A percentile compares a stretch with the other conserved stretches of the same genome.
These are phyloP conservation scores for Zaprionus ghesquierei DNA, from an alignment of 1,140 invertebrate species.

Conservation along the genomic window DNA sequence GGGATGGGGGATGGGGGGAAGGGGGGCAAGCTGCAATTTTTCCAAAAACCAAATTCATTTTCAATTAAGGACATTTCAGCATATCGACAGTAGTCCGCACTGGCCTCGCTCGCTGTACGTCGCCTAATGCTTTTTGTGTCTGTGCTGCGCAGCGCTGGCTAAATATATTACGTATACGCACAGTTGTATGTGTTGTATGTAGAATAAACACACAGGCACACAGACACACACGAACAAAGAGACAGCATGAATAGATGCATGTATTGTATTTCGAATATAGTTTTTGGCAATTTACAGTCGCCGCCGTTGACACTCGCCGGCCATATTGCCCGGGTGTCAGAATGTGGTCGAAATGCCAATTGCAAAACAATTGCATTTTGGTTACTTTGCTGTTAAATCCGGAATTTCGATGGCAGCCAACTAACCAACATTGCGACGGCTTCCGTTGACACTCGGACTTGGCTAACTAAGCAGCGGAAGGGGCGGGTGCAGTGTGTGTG, in stretches of 20 bases:
- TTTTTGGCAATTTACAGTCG: slow-evolving; percentile 68
- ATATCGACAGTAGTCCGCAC: slow-evolving; percentile 62
- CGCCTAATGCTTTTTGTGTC: slow-evolving; percentile 40
- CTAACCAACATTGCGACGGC: slow-evolving; percentile 70
- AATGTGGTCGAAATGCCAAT: slow-evolving; percentile 81
- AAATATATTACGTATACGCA: slow-evolving; percentile 71
- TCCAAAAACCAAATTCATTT: slow-evolving; percentile 74
- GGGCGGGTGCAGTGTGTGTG: background rate
- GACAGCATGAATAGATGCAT: background rate
- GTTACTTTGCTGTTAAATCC: slow-evolving; percentile 81
- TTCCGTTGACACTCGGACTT: slow-evolving; percentile 65
- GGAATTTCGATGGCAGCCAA: slow-evolving; percentile 79
- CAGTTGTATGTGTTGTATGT: background rate
- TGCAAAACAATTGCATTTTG: slow-evolving; percentile 82
- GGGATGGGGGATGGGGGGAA: background rate
- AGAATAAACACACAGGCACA: background rate
- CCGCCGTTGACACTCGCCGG: slow-evolving; percentile 55
- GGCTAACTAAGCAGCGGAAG: background rate
- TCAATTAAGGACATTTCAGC: slow-evolving; percentile 77
- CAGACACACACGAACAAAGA: background rate
- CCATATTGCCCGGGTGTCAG: slow-evolving; percentile 69
- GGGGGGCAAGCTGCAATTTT: slow-evolving; percentile 26
- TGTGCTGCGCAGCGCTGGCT: slow-evolving; percentile 34
- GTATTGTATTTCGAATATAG: slow-evolving; percentile 52
- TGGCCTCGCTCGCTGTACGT: background rate